Conservation (phyloP, 2,888 invertebrate genomes). For the Heterodera filipjevi region DNA sequence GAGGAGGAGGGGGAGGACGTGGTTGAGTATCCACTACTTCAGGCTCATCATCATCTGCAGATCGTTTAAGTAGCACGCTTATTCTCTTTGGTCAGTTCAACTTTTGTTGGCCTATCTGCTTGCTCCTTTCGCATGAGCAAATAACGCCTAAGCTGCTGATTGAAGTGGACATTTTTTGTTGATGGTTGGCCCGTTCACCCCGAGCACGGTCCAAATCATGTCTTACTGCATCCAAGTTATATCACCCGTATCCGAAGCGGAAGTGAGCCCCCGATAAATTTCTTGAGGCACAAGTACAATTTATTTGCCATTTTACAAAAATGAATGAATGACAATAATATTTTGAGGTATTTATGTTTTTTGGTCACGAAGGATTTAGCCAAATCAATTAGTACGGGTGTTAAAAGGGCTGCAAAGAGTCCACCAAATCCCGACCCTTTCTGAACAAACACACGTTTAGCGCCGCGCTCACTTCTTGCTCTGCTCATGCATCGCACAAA, state of each 20-base stretch:
- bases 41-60: background rate
- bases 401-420: constrained; percentile 9
- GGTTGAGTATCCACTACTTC: background rate
- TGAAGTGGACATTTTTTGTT: constrained; percentile 12
- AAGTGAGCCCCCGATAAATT: constrained; percentile 22
- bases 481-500: constrained; percentile 2
- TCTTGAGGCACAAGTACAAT: constrained; percentile 35
- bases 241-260: background rate
- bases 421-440: background rate
- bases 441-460: background rate
- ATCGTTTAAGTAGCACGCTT: background rate
- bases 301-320: constrained; percentile 22
- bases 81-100: background rate
- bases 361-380: background rate
- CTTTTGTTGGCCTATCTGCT: background rate
- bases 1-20: too few relatives aligned
- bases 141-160: constrained; percentile 11
- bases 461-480: constrained; percentile 15
- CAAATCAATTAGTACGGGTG: constrained; percentile 1
- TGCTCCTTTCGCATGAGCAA: background rate
- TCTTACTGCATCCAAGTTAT: constrained; percentile 14
- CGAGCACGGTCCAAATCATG: background rate
- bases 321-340: background rate
- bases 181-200: background rate
- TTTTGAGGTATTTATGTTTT: background rate